Evolutionary conservation across 1,140 invertebrate species (phyloP), one percentile per base, ranked within the genome.

Genomic region (Lordiphosa mommai): DNA sequence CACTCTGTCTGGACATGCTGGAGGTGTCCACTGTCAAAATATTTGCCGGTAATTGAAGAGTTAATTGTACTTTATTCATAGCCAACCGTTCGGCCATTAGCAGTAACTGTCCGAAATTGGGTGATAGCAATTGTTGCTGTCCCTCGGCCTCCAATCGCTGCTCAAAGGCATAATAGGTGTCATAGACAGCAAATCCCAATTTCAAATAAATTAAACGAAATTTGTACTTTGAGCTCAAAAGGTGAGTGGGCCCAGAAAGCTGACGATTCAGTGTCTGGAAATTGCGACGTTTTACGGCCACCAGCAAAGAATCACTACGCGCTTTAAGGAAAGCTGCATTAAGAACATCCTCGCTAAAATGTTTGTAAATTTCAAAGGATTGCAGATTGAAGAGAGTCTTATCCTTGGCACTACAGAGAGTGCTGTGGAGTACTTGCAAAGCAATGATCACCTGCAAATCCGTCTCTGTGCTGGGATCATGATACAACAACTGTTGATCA

Each of bases 351-450:
- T 95, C 93, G 0, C 92, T 91, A 88, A 93, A 95, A 57, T 93
- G 91, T 60, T 94, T 93, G 66, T 94, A 95, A 17, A 94, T 91
- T 61, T 92, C 91, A 57, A 93, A 94, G n/a, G 94, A 80, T 29
- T 94, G 92, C 67, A 92, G 92, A 1, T 91, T 91, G 89, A 91
- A 93, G 0, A 91, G 91, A 4, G 91, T 90, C 67, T 92, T 91
- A 59, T 94, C 92, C 14, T 91, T 90, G 12, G 89, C 89, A 49
- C 91, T 91, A 49, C 91, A 92, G 61, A 95, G 89, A 0, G 92
- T 92, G 70, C 93, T 93, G 63, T 93, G 91, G 51, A 92, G 89
- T 0, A 92, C 89, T 8, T 90, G 89, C 41, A 90, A 90, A 0
- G 92, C 89, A 0, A 90, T 90, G 1, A 90, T 86, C 12, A 86